Conservation (phyloP, 2,888 invertebrate species). For the Lithophane ornitopus region DNA sequence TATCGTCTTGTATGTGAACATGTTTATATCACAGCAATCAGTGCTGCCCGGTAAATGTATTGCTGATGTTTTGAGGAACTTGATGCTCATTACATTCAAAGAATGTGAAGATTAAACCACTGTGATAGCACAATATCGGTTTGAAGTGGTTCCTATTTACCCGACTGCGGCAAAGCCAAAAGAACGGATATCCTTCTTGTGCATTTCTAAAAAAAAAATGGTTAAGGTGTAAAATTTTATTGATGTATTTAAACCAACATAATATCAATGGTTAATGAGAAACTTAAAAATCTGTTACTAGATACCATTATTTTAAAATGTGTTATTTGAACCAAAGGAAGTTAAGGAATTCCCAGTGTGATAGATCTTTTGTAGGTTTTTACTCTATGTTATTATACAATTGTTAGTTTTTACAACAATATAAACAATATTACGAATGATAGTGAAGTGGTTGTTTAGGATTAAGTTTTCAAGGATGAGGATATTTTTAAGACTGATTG, state of each 20-base stretch:
- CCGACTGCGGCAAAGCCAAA: conserved; percentile 33
- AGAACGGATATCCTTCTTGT: conserved; percentile 9
- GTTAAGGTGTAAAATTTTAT: conserved; percentile 26
- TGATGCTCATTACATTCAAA: conserved; percentile 24
- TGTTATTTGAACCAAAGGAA: conserved; percentile 58
- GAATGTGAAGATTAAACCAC: conserved; percentile 54
- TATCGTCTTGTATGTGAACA: no score
- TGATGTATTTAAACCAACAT: conserved; percentile 2
- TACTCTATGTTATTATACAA: conserved; percentile 15
- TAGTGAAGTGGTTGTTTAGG: conserved; percentile 7
- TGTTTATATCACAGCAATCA: conserved; percentile 26
- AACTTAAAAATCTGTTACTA: conserved; percentile 30
- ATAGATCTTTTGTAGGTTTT: conserved; percentile 48
- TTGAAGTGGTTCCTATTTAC: conserved; percentile 59
- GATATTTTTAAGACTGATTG: conserved; percentile 71
- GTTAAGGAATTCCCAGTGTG: conserved; percentile 63
- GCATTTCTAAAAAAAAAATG: conserved; percentile 38
- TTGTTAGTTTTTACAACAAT: conserved; percentile 19
- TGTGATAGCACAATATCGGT: conserved; percentile 59
- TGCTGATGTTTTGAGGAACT: conserved; percentile 15
- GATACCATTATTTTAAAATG: conserved; percentile 18
- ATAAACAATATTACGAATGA: not conserved
- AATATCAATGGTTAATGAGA: conserved; percentile 5
- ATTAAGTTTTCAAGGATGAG: conserved; percentile 51
- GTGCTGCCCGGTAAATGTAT: conserved; percentile 8